phyloP scores from a whole-genome alignment of 1,140 invertebrate genomes.

The Calliopsis andreniformis region DNA sequence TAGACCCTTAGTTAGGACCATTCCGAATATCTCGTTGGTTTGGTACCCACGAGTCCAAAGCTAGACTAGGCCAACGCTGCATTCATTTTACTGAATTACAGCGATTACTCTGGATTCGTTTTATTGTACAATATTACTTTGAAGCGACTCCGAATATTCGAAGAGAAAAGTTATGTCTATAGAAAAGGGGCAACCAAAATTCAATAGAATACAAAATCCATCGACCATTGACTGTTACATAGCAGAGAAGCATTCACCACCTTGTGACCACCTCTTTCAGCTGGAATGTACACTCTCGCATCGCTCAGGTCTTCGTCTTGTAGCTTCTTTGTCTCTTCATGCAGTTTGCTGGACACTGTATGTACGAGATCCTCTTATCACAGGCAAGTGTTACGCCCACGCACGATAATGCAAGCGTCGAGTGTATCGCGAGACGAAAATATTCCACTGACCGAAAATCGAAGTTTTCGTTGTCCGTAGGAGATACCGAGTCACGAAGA shows the following conservation, averaged over 20 bases:
- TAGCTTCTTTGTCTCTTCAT: too few species aligned
- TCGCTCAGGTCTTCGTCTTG: too few species aligned
- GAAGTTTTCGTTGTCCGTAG: conserved; percentile 4
- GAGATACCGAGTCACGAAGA: conserved; percentile 9
- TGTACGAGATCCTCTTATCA: conserved; percentile 32
- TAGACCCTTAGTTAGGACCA: conserved; percentile 57
- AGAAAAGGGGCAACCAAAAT: too few species aligned
- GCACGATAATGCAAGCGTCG: conserved; percentile 59
- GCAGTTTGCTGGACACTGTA: background rate
- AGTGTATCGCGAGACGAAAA: conserved; percentile 31
- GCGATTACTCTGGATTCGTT: conserved; percentile 30
- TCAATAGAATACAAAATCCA: too few species aligned
- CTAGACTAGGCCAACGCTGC: conserved; percentile 21
- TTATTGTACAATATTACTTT: too few species aligned
- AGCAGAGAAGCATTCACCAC: too few species aligned
- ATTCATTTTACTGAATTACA: conserved; percentile 45
- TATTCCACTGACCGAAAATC: conserved; percentile 49
- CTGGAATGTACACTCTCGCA: too few species aligned
- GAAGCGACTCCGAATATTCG: too few species aligned
- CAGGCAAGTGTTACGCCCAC: conserved; percentile 68
- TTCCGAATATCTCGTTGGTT: conserved; percentile 37
- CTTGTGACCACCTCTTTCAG: too few species aligned
- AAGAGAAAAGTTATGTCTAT: too few species aligned
- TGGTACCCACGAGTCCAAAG: background rate
- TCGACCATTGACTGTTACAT: too few species aligned